These are phyloP conservation scores for Choloepus hoffmanni DNA, from an alignment of 2,113 vertebrate genomes.

Conservation along the genomic window DNA sequence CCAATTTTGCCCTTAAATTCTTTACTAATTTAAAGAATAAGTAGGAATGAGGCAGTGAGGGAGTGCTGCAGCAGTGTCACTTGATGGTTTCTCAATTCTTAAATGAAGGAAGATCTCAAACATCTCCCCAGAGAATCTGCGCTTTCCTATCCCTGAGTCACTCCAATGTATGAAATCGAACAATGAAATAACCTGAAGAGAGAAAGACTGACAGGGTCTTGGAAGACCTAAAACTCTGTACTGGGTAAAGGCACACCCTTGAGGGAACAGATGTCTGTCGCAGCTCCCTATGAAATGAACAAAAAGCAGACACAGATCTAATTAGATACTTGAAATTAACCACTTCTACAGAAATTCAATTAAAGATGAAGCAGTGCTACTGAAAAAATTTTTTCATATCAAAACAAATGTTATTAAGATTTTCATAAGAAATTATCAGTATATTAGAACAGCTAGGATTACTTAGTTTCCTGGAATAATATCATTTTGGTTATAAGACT, in stretches of 20 bases:
- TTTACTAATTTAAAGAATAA: not conserved
- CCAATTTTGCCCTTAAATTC: not conserved
- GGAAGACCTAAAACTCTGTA: not conserved
- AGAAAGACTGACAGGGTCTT: not conserved
- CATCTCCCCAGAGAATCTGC: not conserved
- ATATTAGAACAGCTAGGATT: constrained; percentile 82
- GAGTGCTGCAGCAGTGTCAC: not conserved
- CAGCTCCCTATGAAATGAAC: constrained; percentile 70
- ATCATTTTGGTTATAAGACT: constrained; percentile 72
- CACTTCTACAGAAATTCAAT: constrained; percentile 79
- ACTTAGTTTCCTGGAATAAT: constrained; percentile 79
- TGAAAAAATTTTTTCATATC: constrained; percentile 78
- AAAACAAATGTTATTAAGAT: constrained; percentile 85
- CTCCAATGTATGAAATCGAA: not conserved
- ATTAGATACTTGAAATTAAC: constrained; percentile 71
- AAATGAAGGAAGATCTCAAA: not conserved
- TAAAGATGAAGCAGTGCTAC: constrained; percentile 79
- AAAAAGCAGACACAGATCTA: constrained; percentile 70
- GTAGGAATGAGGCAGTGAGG: not conserved
- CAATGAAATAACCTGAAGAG: not conserved
- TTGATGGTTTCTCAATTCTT: not conserved
- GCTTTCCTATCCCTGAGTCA: not conserved
- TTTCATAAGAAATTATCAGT: constrained; percentile 78
- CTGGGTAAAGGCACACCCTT: constrained; percentile 12
- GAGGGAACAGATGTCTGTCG: constrained; percentile 52